These are phyloP conservation scores for Neoniphon sammara DNA, from an alignment of 2,797 vertebrate genomes.

Conservation along the genomic window DNA sequence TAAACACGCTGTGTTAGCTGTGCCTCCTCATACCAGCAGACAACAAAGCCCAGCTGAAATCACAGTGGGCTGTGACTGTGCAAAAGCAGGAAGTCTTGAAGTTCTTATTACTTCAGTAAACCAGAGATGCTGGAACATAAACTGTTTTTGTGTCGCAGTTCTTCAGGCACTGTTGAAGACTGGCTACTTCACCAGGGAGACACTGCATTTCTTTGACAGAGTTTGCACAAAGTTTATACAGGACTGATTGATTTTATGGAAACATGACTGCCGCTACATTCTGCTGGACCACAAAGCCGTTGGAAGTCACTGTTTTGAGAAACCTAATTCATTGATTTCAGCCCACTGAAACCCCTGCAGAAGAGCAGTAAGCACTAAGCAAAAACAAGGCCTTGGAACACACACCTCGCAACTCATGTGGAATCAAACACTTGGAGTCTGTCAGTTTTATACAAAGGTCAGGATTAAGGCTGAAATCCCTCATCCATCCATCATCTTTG, in stretches of 20 bases:
- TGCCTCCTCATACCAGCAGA: background rate
- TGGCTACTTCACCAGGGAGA: constrained; percentile 13
- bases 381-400: constrained; percentile 2
- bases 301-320: constrained; percentile 16
- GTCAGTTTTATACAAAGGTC: constrained; percentile 13
- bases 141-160: constrained; percentile 6
- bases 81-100: background rate
- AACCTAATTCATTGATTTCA: constrained; percentile 30
- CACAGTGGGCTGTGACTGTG: background rate
- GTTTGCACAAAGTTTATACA: background rate
- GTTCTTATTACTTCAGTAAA: no score
- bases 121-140: background rate
- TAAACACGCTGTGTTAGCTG: background rate
- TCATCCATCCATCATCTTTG: constrained; percentile 12
- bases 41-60: background rate
- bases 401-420: constrained; percentile 2
- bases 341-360: constrained; percentile 14
- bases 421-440: constrained; percentile 4
- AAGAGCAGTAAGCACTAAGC: background rate
- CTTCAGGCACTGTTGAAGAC: constrained; percentile 22
- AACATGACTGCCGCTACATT: background rate
- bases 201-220: background rate
- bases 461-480: background rate
- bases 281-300: constrained; percentile 4
- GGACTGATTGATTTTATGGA: background rate